A percentile compares a stretch with the other conserved stretches of the same genome.
Evolutionary conservation across 2,888 invertebrate genomes (phyloP).

Genomic region (Priocnemis perturbator): DNA sequence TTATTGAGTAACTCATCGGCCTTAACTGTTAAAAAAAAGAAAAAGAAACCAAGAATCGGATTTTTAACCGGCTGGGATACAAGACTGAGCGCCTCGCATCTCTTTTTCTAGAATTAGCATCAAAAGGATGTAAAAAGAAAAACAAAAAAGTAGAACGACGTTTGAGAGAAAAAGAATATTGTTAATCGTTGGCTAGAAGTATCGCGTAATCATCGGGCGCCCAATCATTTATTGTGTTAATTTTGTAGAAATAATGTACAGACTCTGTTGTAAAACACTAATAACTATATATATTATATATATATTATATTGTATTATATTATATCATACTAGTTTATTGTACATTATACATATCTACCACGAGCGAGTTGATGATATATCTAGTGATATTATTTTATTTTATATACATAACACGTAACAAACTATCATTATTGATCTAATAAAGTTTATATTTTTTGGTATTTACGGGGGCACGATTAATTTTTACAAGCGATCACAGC

Average conservation of each 20-base stretch:
- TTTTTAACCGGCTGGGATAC: slow-evolving; percentile 58
- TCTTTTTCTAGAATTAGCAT: slow-evolving; percentile 49
- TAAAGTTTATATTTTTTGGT: slow-evolving; percentile 73
- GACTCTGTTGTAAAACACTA: slow-evolving; percentile 64
- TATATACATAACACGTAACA: slow-evolving; percentile 60
- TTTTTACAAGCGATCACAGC: slow-evolving; percentile 34
- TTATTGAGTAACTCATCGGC: slow-evolving; percentile 40
- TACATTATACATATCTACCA: slow-evolving; percentile 68
- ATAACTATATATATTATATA: slow-evolving; percentile 51
- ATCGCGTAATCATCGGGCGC: slow-evolving; percentile 50
- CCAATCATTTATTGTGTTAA: slow-evolving; percentile 60
- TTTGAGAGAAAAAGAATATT: slow-evolving; percentile 38
- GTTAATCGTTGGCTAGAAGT: slow-evolving; percentile 49
- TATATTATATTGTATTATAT: slow-evolving; percentile 15
- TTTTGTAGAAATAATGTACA: slow-evolving; percentile 63
- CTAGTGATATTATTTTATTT: slow-evolving; percentile 68
- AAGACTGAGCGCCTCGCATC: slow-evolving; percentile 69
- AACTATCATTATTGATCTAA: slow-evolving; percentile 60
- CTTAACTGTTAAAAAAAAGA: slow-evolving; percentile 40
- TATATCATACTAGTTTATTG: slow-evolving; percentile 51
- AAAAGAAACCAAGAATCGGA: slow-evolving; percentile 34
- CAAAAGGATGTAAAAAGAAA: slow-evolving; percentile 31
- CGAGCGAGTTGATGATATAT: slow-evolving; percentile 59
- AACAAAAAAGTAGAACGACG: slow-evolving; percentile 9
- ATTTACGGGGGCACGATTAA: slow-evolving; percentile 55